Evolutionary conservation across 1,140 invertebrate genomes (phyloP).

Genomic region (Caerostris darwini): DNA sequence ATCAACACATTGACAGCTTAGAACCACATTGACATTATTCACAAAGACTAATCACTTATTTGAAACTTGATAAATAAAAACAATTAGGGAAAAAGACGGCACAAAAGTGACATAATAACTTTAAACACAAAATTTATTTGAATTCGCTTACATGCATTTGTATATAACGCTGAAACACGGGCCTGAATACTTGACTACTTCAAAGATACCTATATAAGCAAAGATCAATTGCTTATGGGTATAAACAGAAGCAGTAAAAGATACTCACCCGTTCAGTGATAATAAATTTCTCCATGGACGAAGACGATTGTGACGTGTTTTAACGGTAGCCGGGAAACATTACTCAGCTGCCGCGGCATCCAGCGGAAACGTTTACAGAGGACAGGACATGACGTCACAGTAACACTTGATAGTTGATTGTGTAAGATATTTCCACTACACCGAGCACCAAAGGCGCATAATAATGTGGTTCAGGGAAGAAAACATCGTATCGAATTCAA

Average conservation of each 20-base stretch:
- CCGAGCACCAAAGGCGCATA: conserved; percentile 53
- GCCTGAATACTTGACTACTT: neutral
- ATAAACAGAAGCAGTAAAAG: conserved; percentile 2
- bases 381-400: conserved; percentile 76
- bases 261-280: conserved; percentile 73
- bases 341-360: conserved; percentile 64
- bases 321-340: conserved; percentile 53
- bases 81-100: no score
- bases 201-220: neutral
- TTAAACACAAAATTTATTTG: no score
- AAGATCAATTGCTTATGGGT: neutral
- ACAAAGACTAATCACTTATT: no score
- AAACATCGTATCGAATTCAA: conserved; percentile 55
- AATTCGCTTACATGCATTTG: no score
- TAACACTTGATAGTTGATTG: conserved; percentile 76
- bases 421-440: conserved; percentile 75
- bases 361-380: conserved; percentile 72
- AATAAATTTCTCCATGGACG: conserved; percentile 72
- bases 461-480: conserved; percentile 15
- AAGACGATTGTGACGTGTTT: conserved; percentile 54
- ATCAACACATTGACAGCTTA: neutral
- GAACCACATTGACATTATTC: neutral
- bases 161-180: no score
- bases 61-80: no score
- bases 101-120: no score